Conservation (phyloP, 1,140 invertebrate species). For the Drosophila nebulosa region DNA sequence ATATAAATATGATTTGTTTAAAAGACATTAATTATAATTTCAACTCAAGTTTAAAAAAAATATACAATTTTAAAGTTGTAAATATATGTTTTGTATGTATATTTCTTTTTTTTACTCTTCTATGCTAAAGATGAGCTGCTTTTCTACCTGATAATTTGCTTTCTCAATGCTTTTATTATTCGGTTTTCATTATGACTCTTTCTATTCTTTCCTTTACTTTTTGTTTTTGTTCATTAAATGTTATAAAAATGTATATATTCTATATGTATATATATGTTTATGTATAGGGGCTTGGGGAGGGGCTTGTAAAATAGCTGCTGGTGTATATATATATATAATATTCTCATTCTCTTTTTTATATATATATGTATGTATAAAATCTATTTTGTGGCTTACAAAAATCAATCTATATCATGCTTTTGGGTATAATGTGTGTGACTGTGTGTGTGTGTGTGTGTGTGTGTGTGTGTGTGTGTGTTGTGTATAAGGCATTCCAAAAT, state of each 20-base stretch:
- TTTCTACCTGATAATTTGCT: slow-evolving; percentile 29
- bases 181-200: slow-evolving; percentile 20
- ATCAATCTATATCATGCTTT: neutral
- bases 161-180: slow-evolving; percentile 39
- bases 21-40: slow-evolving; percentile 59
- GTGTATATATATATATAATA: slow-evolving; percentile 35
- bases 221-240: slow-evolving; percentile 27
- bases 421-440: neutral
- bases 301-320: slow-evolving; percentile 49
- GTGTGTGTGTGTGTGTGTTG: too few relatives aligned
- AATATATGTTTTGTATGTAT: slow-evolving; percentile 36
- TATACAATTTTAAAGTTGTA: slow-evolving; percentile 62
- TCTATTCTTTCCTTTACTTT: slow-evolving; percentile 14
- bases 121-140: slow-evolving; percentile 24
- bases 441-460: neutral
- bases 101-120: slow-evolving; percentile 6
- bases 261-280: slow-evolving; percentile 13
- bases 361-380: slow-evolving; percentile 48
- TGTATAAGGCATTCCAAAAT: slow-evolving; percentile 35
- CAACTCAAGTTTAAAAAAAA: slow-evolving; percentile 47
- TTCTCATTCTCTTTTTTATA: slow-evolving; percentile 25
- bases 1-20: slow-evolving; percentile 29
- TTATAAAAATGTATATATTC: slow-evolving; percentile 9
- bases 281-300: slow-evolving; percentile 2
- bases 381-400: neutral